Conservation (phyloP, 2,888 invertebrate genomes). For the Ypsolopha sequella region DNA sequence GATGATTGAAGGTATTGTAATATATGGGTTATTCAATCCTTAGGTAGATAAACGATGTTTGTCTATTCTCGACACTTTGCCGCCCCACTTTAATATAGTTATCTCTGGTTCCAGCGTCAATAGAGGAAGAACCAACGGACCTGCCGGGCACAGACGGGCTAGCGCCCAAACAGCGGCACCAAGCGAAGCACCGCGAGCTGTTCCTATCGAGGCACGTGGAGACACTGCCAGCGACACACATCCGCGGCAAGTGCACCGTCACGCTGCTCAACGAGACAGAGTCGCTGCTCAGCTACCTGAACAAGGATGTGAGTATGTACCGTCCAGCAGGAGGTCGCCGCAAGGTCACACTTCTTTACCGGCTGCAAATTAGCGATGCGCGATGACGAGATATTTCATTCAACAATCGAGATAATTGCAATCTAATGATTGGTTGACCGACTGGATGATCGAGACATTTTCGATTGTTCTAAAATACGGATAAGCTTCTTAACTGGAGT, state of each 20-base stretch:
- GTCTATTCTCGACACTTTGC: neutral
- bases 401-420: too few species aligned
- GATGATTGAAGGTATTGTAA: too few species aligned
- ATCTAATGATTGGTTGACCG: too few species aligned
- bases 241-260: slow-evolving; percentile 99
- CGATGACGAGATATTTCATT: too few species aligned
- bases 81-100: neutral
- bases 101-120: slow-evolving; percentile 66
- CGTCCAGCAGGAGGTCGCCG: slow-evolving; percentile 17
- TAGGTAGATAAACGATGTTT: neutral
- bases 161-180: slow-evolving; percentile 90
- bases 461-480: too few species aligned
- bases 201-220: slow-evolving; percentile 98
- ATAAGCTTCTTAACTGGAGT: too few species aligned
- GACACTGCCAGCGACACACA: slow-evolving; percentile 98
- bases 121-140: slow-evolving; percentile 78
- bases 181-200: slow-evolving; percentile 97
- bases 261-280: slow-evolving; percentile 99
- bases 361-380: too few species aligned
- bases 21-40: neutral
- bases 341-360: neutral
- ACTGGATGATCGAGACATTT: too few species aligned
- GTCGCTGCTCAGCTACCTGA: slow-evolving; percentile 94
- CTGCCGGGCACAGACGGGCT: slow-evolving; percentile 75
- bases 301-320: slow-evolving; percentile 88